Percentiles rank a stretch among this genome's conserved stretches.
phyloP scores from a whole-genome alignment of 2,797 vertebrate species.

The Eremophila alpestris region DNA sequence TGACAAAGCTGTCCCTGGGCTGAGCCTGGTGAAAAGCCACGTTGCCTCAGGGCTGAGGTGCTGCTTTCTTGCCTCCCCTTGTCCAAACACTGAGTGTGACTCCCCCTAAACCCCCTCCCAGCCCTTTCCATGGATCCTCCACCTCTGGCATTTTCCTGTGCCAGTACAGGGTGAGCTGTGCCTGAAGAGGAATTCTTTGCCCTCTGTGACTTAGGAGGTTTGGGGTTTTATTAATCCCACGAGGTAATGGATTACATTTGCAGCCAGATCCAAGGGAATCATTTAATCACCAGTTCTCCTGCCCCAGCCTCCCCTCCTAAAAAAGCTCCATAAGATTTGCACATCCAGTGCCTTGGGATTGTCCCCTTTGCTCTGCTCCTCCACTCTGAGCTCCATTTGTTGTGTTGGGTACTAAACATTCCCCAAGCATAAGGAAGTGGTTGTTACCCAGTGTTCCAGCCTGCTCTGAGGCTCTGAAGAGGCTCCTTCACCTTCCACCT shows the following conservation, averaged over 20 bases:
- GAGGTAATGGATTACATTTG: not conserved
- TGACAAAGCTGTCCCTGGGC: not conserved
- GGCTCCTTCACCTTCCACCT: not conserved
- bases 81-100: not conserved
- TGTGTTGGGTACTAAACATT: not conserved
- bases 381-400: not conserved
- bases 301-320: not conserved
- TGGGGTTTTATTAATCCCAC: not conserved
- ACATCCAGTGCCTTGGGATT: not conserved
- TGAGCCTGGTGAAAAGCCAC: not conserved
- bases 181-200: not conserved
- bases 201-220: not conserved
- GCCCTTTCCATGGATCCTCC: not conserved
- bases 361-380: not conserved
- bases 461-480: not conserved
- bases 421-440: not conserved
- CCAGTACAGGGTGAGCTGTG: not conserved
- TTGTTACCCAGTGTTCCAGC: not conserved
- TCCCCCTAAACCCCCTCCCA: not conserved
- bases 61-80: not conserved
- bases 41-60: rapidly evolving
- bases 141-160: not conserved
- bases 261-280: not conserved
- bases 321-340: not conserved
- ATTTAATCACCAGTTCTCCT: not conserved